phyloP scores from a whole-genome alignment of 2,113 vertebrate species.

The Prolemur simus region DNA sequence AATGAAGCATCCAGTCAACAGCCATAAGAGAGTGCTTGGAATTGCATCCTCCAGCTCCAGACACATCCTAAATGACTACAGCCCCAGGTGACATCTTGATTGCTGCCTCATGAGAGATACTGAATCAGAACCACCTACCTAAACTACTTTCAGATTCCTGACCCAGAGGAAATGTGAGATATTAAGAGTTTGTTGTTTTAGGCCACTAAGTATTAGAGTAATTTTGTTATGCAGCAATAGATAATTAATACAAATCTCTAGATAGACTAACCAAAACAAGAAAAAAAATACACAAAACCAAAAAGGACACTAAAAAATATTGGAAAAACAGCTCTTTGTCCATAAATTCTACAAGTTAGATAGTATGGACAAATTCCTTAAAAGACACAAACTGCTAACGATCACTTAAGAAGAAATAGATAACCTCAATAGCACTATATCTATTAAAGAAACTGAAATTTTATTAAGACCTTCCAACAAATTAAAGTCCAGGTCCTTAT shows the following conservation, averaged over 20 bases:
- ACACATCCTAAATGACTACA: background rate
- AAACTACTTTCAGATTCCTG: background rate
- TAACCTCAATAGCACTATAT: background rate
- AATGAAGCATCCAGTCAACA: background rate
- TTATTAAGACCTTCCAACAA: background rate
- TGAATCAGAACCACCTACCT: background rate
- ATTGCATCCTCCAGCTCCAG: background rate
- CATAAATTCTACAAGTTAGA: background rate
- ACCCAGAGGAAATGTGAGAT: background rate
- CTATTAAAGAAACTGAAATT: conserved; percentile 1
- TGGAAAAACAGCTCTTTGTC: background rate
- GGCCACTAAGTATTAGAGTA: background rate
- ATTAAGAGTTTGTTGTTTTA: background rate
- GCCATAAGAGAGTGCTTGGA: background rate
- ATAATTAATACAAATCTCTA: conserved; percentile 1
- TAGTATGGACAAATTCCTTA: background rate
- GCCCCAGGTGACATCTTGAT: background rate
- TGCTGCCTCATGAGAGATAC: background rate
- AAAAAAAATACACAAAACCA: background rate
- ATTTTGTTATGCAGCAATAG: background rate
- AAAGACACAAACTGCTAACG: background rate
- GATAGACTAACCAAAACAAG: background rate
- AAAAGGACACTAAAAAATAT: background rate
- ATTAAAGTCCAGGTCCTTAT: background rate
- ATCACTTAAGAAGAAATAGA: background rate